A percentile compares a stretch with the other conserved stretches of the same genome.
Conservation (phyloP, 2,797 vertebrate species). For the Tarsius wallacei region DNA sequence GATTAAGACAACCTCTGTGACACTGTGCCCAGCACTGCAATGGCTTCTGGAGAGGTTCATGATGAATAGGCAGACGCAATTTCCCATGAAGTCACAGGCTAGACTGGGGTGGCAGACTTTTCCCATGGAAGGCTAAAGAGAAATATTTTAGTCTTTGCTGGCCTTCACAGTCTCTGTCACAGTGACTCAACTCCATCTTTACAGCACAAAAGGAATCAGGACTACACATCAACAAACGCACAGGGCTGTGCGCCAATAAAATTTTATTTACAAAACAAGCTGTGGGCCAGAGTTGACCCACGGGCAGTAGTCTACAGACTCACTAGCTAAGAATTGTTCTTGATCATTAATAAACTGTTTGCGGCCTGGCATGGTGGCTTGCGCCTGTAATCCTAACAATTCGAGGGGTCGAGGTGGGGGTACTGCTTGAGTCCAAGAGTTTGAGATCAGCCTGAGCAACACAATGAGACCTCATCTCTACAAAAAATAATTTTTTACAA, state of each 20-base stretch:
- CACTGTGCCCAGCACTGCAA: rapidly evolving
- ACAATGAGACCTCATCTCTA: no score
- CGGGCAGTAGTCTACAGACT: rapidly evolving
- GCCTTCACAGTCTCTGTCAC: no score
- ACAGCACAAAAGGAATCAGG: not conserved
- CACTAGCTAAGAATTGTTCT: not conserved
- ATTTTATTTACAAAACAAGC: not conserved
- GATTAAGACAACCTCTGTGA: not conserved
- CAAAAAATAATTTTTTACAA: no score
- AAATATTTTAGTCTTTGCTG: not conserved
- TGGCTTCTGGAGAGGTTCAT: no score
- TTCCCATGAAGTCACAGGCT: no score
- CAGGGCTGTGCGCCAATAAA: not conserved
- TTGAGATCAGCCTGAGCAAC: no score
- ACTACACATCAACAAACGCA: rapidly evolving
- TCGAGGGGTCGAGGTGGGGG: no score
- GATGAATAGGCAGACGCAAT: not conserved
- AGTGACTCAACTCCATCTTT: not conserved
- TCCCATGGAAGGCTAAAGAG: not conserved
- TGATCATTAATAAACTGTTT: not conserved
- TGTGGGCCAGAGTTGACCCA: not conserved
- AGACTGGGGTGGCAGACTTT: not conserved
- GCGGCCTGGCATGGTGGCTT: no score
- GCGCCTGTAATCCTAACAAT: no score
- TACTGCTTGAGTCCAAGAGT: no score